A percentile compares a stretch with the other conserved stretches of the same genome.
Conservation (phyloP, 1,140 invertebrate species). For the Nephotettix cincticeps region DNA sequence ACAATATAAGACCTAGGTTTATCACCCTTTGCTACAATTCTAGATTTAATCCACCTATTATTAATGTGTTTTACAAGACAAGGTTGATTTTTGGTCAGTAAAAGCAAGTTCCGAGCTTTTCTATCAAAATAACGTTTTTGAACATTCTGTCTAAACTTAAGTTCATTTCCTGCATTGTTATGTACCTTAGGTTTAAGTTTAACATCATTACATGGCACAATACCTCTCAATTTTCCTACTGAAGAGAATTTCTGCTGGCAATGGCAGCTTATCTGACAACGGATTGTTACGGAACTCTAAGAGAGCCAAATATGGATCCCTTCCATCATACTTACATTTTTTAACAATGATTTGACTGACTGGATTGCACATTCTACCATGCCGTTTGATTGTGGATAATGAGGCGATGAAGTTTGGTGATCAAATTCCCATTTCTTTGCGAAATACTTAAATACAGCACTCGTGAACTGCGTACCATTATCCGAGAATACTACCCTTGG, state of each 20-base stretch:
- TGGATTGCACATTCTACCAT: conserved; percentile 45
- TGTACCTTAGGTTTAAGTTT: not conserved
- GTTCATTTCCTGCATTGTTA: not conserved
- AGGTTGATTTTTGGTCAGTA: not conserved
- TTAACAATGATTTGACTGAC: conserved; percentile 45
- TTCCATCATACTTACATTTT: conserved; percentile 37
- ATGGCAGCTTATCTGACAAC: not conserved
- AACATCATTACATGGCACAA: not conserved
- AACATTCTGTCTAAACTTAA: not conserved
- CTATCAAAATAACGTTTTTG: not conserved
- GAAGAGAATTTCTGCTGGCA: not conserved
- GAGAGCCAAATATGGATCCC: conserved; percentile 24
- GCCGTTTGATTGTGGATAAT: conserved; percentile 47
- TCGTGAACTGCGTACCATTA: conserved; percentile 47
- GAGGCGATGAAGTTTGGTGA: conserved; percentile 45
- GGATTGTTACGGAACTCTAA: conserved; percentile 24
- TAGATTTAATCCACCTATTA: not conserved
- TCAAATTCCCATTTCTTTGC: conserved; percentile 45
- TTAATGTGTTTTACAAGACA: not conserved
- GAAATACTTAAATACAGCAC: conserved; percentile 46
- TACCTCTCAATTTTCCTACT: not conserved
- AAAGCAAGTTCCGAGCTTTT: not conserved
- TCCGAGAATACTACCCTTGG: conserved; percentile 45
- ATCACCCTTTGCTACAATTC: not conserved
- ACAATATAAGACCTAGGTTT: not conserved